Evolutionary conservation across 1,140 invertebrate species (phyloP), one percentile per base, ranked within the genome.

Genomic region (Hyphantria cunea): DNA sequence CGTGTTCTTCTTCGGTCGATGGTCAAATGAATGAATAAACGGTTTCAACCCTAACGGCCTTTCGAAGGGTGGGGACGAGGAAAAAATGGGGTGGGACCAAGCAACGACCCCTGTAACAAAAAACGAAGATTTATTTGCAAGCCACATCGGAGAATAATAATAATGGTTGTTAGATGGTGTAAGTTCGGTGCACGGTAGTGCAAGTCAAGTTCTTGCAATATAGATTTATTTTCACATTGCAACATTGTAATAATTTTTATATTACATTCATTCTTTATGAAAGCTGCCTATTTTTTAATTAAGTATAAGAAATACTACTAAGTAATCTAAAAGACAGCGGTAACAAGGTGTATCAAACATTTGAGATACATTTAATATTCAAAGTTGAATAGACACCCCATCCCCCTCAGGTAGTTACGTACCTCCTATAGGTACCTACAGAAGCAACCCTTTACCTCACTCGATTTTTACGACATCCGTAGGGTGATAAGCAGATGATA

Each of bases 81-180:
- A 80, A 85, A 80, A 85, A 85, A 70, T 73, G 72, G 83, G 83
- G 82, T 80, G 83, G 84, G 66, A 72, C 79, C 75, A 69, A 59
- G 61, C 68, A 64, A 50, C 54, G 17, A 41, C 66, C 67, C 76
- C 84, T 84, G 75, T 52, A 81, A 82, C 83, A 86, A 80, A 84
- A 86, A 86, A 84, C 72, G 49, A 80, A 79, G 82, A 89, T 86
- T 89, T 86, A 89, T 86, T 80, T 76, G 73, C 70, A 64, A 77
- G 41, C 58, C 66, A 33, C 60, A 68, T 68, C 56, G 59, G 61
- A 50, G 74, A 78, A 72, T 75, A 66, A 60, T 65, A 72, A 72
- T 75, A 71, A 72, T 71, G 53, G 58, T 5, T 55, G 52, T 68
- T 55, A 70, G 62, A 63, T 64, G 54, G 58, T 68, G 67, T 66